These are phyloP conservation scores for Charina bottae DNA, from an alignment of 2,113 vertebrate species.

Conservation along the genomic window DNA sequence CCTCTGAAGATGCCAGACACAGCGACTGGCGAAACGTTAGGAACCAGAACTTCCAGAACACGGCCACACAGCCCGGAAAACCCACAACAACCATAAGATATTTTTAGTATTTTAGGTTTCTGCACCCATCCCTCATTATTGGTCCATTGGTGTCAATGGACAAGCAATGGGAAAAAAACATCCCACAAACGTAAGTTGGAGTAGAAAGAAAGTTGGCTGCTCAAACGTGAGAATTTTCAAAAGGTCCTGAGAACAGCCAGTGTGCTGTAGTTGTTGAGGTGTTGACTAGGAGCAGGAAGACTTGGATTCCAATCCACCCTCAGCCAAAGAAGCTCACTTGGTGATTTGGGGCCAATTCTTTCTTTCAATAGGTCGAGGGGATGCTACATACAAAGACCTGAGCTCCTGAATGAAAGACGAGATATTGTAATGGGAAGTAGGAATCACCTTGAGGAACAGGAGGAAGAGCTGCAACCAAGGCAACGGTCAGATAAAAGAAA, in stretches of 20 bases:
- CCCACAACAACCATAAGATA: too few relatives aligned
- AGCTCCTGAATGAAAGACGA: background rate
- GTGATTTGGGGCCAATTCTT: background rate
- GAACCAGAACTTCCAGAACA: too few relatives aligned
- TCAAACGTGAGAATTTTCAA: background rate
- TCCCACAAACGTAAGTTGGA: background rate
- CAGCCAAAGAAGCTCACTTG: background rate
- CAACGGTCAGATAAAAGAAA: background rate
- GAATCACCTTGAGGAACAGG: background rate
- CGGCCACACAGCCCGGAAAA: too few relatives aligned
- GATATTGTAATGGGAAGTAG: background rate
- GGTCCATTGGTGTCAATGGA: background rate
- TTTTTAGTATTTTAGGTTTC: background rate
- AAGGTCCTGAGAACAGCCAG: background rate
- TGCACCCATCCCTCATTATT: background rate
- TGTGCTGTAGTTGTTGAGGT: background rate
- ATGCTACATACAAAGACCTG: background rate
- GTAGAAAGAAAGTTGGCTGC: background rate
- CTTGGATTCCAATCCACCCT: background rate
- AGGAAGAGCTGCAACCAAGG: background rate
- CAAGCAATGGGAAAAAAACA: background rate
- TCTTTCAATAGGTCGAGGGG: background rate
- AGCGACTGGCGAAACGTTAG: too few relatives aligned
- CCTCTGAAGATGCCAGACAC: too few relatives aligned
- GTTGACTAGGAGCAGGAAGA: background rate